Conservation (phyloP, 2,888 invertebrate species). For the Dryocosmus kuriphilus region DNA sequence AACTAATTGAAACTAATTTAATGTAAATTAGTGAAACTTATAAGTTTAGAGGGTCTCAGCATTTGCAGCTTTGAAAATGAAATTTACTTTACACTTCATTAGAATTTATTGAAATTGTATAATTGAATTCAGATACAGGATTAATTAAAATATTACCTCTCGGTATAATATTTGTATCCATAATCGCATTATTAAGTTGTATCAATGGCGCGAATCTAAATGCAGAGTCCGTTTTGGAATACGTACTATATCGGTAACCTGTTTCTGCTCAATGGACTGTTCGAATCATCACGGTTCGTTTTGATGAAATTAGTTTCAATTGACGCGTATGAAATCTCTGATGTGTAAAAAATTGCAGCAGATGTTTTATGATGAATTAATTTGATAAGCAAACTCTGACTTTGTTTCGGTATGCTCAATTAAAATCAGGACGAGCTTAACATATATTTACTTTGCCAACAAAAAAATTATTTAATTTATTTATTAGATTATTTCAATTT, state of each 20-base stretch:
- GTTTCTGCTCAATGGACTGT: not conserved
- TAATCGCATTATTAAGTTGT: not conserved
- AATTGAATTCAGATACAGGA: not conserved
- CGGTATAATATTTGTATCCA: not conserved
- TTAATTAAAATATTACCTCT: not conserved
- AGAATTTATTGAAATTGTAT: too few species aligned
- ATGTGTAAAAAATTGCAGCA: not conserved
- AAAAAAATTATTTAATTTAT: not conserved
- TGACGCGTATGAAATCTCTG: not conserved
- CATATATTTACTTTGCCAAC: not conserved
- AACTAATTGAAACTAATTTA: too few species aligned
- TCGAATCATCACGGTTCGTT: not conserved
- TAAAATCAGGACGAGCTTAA: not conserved
- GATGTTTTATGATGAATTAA: not conserved
- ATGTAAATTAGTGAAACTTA: too few species aligned
- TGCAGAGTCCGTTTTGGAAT: not conserved
- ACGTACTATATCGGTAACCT: not conserved
- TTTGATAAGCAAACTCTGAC: not conserved
- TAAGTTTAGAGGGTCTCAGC: too few species aligned
- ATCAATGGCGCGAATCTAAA: not conserved
- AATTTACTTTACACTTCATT: too few species aligned
- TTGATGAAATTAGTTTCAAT: constrained; percentile 6
- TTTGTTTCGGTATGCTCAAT: not conserved
- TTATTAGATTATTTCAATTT: too few species aligned
- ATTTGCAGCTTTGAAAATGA: too few species aligned